Conservation (phyloP, 2,888 invertebrate genomes). For the Melinopterus prodromus region DNA sequence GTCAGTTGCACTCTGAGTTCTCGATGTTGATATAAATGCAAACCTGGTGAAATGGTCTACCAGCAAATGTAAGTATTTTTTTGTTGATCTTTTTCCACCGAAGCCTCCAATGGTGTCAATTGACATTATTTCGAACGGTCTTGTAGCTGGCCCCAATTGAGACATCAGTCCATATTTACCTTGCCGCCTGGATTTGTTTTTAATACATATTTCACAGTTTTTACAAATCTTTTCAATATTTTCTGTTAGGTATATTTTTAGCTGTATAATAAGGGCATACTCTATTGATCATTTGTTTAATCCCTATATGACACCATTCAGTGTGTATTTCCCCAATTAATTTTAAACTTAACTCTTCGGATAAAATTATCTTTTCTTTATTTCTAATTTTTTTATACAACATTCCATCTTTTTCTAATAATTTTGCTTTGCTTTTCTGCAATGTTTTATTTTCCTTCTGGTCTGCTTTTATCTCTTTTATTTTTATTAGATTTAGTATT, state of each 20-base stretch:
- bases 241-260: constrained; percentile 26
- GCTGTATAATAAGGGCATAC: constrained; percentile 26
- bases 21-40: constrained; percentile 46
- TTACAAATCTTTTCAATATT: constrained; percentile 30
- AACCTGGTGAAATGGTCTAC: constrained; percentile 49
- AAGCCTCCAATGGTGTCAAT: constrained; percentile 50
- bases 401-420: constrained; percentile 22
- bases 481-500: constrained; percentile 24
- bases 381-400: constrained; percentile 24
- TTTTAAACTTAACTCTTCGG: constrained; percentile 20
- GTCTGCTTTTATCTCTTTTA: constrained; percentile 31
- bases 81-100: constrained; percentile 45
- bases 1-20: constrained; percentile 41
- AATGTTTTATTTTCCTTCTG: constrained; percentile 28
- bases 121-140: constrained; percentile 48
- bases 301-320: constrained; percentile 22
- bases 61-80: constrained; percentile 48
- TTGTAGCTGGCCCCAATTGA: constrained; percentile 47
- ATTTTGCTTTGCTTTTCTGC: constrained; percentile 8
- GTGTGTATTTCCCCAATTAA: constrained; percentile 21
- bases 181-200: constrained; percentile 5
- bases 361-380: constrained; percentile 20
- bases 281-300: constrained; percentile 27
- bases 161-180: background rate
- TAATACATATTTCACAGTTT: constrained; percentile 21